A percentile compares a stretch with the other conserved stretches of the same genome.
Evolutionary conservation across 2,113 vertebrate genomes (phyloP).

Genomic region (Tachysurus vachellii): DNA sequence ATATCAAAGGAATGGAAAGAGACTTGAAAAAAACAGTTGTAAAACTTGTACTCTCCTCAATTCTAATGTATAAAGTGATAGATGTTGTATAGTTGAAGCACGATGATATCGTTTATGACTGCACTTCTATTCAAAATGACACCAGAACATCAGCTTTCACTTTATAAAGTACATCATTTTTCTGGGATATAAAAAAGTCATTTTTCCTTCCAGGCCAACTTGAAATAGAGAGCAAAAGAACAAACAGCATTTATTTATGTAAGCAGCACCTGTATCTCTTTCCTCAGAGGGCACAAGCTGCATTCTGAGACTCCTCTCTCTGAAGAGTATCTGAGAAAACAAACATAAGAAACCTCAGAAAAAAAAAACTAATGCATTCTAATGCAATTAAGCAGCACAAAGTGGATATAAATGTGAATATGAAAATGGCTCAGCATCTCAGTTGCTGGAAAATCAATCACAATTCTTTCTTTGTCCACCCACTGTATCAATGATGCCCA

Average conservation of each 20-base stretch:
- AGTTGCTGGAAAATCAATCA: conserved; percentile 17
- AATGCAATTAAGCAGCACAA: conserved; percentile 10
- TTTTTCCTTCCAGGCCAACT: background rate
- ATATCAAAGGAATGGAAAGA: background rate
- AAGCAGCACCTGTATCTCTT: background rate
- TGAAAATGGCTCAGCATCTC: background rate
- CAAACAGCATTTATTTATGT: conserved; percentile 14
- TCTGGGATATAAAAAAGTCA: background rate
- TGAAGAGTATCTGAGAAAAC: background rate
- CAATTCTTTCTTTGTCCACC: conserved; percentile 19
- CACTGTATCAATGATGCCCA: conserved; percentile 5
- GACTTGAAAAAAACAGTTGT: background rate
- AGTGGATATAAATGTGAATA: background rate
- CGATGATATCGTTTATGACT: background rate
- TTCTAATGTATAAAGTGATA: background rate
- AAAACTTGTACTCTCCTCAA: background rate
- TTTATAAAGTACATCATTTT: conserved; percentile 3
- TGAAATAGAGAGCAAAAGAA: background rate
- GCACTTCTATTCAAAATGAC: background rate
- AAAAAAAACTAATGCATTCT: background rate
- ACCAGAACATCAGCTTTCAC: background rate
- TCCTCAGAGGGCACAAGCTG: background rate
- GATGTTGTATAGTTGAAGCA: background rate
- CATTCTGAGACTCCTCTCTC: background rate
- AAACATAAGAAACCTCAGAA: background rate